Conservation (phyloP, 2,888 invertebrate genomes). For the Biston betularia region DNA sequence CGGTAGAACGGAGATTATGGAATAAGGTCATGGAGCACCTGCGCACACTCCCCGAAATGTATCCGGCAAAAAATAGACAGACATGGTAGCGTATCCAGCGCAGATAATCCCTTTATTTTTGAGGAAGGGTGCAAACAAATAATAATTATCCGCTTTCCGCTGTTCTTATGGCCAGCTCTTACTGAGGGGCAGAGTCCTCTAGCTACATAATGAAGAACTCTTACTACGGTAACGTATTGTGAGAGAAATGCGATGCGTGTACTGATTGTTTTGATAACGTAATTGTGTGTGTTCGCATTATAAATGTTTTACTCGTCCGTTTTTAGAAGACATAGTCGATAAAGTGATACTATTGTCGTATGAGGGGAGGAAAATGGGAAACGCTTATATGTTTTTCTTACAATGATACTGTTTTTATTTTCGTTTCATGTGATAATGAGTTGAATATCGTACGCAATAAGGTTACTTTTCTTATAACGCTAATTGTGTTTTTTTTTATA, state of each 20-base stretch:
- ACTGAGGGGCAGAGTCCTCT: constrained; percentile 29
- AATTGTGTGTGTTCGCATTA: constrained; percentile 26
- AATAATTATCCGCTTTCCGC: constrained; percentile 1
- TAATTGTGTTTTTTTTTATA: too few relatives aligned
- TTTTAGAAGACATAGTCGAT: constrained; percentile 1
- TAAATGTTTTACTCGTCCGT: constrained; percentile 13
- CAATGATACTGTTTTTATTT: neutral
- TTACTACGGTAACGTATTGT: constrained; percentile 31
- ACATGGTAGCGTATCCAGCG: too few relatives aligned
- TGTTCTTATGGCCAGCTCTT: neutral
- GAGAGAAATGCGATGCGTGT: constrained; percentile 28
- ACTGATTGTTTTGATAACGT: constrained; percentile 33
- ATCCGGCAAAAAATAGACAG: too few relatives aligned
- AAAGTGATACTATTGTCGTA: constrained; percentile 6
- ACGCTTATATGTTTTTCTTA: neutral
- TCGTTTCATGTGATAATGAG: neutral
- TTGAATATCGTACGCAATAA: neutral
- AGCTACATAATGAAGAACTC: constrained; percentile 41
- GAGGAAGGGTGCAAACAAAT: neutral
- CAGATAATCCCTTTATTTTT: too few relatives aligned
- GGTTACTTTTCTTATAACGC: too few relatives aligned
- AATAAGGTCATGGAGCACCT: too few relatives aligned
- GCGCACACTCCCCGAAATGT: too few relatives aligned
- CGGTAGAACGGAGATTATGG: too few relatives aligned
- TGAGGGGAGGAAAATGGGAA: constrained; percentile 2